A percentile compares a stretch with the other conserved stretches of the same genome.
These are phyloP conservation scores for Nymphicus hollandicus DNA, from an alignment of 2,113 vertebrate species.

Conservation along the genomic window DNA sequence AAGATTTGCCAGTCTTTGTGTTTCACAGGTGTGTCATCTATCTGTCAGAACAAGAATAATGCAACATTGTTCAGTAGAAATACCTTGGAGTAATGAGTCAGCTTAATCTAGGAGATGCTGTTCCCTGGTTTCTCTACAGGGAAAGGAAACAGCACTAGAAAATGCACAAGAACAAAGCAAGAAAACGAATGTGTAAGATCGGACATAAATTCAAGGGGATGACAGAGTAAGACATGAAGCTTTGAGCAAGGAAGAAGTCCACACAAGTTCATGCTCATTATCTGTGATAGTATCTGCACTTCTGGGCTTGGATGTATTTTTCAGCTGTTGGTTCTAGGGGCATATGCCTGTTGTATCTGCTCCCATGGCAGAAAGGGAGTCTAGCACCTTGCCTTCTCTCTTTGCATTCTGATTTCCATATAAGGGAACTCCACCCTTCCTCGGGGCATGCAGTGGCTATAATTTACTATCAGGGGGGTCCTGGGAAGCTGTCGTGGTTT, in stretches of 20 bases:
- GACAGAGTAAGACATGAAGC: not conserved
- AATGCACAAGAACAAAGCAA: not conserved
- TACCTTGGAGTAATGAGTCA: slow-evolving; percentile 10
- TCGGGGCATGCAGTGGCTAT: not conserved
- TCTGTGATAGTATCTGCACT: not conserved
- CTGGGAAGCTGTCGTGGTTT: too few relatives aligned
- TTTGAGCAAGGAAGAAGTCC: not conserved
- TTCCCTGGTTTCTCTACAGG: not conserved
- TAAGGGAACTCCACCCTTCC: not conserved
- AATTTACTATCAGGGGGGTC: accelerated
- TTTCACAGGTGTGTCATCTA: not conserved
- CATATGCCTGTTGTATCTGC: accelerated
- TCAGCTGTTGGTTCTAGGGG: not conserved
- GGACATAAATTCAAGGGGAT: not conserved
- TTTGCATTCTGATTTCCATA: not conserved
- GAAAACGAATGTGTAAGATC: not conserved
- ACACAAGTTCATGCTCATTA: not conserved
- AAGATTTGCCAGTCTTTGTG: not conserved
- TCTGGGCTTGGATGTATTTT: not conserved
- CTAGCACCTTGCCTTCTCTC: not conserved
- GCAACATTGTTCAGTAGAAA: not conserved
- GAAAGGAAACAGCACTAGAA: not conserved
- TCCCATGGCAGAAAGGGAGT: not conserved
- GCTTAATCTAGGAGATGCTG: not conserved
- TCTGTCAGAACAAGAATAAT: slow-evolving; percentile 13